Evolutionary conservation across 2,888 invertebrate genomes (phyloP), one percentile per base, ranked within the genome.

Genomic region (Coelogynopora nodosa): DNA sequence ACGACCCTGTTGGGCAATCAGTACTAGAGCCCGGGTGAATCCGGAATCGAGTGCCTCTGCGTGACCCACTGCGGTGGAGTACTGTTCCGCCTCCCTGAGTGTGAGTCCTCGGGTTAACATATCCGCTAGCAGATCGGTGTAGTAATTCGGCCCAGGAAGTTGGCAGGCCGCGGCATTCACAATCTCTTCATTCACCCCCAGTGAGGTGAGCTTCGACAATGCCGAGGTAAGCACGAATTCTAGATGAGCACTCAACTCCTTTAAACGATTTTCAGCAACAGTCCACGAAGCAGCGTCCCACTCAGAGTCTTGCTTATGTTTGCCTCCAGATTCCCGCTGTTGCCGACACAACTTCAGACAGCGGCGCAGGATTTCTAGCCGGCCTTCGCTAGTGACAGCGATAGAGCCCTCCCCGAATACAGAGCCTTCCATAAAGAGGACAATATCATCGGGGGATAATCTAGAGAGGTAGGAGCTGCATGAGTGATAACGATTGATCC

Each of bases 261-360:
- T 74, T 2, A 74, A 23, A 23, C 74, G 74, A 13, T 10, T 74
- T 26, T 74, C 74, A 5, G 74, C 74, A 26, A 2, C 74, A 23
- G 74, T 74, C 74, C 74, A 74, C 2, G 74, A 5, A 2, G 74
- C 74, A 26, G 74, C 18, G 27, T 74, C 74, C 5, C 10, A 74
- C 10, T 13, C 23, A 26, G 74, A 13, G 27, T 74, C 74, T 5
- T 23, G 2, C 27, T 74, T 74, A 5, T 74, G 18, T 26, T 13
- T 23, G 10, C 18, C 23, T 2, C 23, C 10, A 23, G 10, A 5
- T 2, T 74, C 74, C 23, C 74, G 5, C 27, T 74, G 74, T 23
- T 74, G 74, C 2, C 74, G 74, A 26, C 74, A 74, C 2, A 74
- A 74, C 74, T 74, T 74, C 27, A 74, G 74, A 74, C 74, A 74